Conservation (phyloP, 2,888 invertebrate genomes). For the Meghimatium bilineatum region DNA sequence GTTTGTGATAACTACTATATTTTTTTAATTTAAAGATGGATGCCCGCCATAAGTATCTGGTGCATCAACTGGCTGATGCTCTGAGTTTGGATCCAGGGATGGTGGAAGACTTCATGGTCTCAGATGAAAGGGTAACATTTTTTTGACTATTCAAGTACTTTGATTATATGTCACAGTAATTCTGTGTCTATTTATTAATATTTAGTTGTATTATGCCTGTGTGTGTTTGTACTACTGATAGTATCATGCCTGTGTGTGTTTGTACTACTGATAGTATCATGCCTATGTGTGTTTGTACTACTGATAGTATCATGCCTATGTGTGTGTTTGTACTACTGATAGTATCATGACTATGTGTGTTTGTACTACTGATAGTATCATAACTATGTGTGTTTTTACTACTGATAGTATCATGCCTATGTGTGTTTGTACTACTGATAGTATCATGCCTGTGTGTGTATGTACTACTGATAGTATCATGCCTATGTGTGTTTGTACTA, state of each 20-base stretch:
- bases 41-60: conserved; percentile 72
- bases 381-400: too few relatives aligned
- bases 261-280: too few relatives aligned
- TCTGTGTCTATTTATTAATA: too few relatives aligned
- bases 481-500: not conserved
- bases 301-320: not conserved
- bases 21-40: conserved; percentile 71
- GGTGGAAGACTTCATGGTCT: conserved; percentile 75
- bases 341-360: too few relatives aligned
- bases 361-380: too few relatives aligned
- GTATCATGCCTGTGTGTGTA: not conserved
- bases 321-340: not conserved
- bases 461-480: not conserved
- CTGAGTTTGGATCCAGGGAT: conserved; percentile 68
- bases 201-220: too few relatives aligned
- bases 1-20: not conserved
- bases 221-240: too few relatives aligned
- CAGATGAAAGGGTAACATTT: conserved; percentile 73
- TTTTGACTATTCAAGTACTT: not conserved
- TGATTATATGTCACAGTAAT: not conserved
- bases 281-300: too few relatives aligned
- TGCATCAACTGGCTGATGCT: conserved; percentile 73
- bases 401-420: not conserved
- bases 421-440: not conserved
- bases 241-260: not conserved